Evolutionary conservation across 2,113 vertebrate genomes (phyloP).

Genomic region (Engraulis encrasicolus): DNA sequence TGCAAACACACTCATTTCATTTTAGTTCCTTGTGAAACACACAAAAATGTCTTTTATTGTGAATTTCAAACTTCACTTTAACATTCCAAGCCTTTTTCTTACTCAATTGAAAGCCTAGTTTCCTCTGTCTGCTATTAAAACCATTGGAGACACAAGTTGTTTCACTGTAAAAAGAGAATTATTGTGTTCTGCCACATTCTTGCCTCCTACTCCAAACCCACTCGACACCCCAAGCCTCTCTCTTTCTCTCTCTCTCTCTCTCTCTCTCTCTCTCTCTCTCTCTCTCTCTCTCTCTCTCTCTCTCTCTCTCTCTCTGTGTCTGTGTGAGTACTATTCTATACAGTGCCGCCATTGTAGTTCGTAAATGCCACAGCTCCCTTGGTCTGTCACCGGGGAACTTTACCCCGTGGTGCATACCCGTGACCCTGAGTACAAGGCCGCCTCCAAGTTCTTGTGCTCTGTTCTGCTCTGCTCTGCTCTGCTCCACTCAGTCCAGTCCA

Average conservation of each 20-base stretch:
- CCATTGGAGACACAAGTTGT: conserved; percentile 7
- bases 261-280: too few species aligned
- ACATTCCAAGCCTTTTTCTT: conserved; percentile 18
- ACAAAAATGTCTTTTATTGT: conserved; percentile 9
- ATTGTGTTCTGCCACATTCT: conserved; percentile 12
- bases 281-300: too few species aligned
- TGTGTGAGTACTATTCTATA: conserved; percentile 47
- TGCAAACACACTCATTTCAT: neutral
- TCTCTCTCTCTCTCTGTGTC: too few species aligned
- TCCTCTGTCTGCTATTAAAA: conserved; percentile 23
- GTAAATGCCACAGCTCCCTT: conserved; percentile 57
- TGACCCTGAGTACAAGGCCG: neutral
- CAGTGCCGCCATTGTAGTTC: conserved; percentile 61
- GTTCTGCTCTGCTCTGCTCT: too few species aligned
- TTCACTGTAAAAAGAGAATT: neutral
- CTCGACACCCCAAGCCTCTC: conserved; percentile 20
- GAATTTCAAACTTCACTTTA: conserved; percentile 1
- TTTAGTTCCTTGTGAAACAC: conserved; percentile 1
- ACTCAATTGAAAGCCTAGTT: conserved; percentile 17
- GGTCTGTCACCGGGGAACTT: conserved; percentile 42
- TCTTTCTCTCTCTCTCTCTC: too few species aligned
- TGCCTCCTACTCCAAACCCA: neutral
- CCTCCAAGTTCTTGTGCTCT: neutral
- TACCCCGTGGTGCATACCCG: neutral
- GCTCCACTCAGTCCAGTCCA: too few species aligned